Percentiles rank a stretch among this genome's conserved stretches.
Conservation (phyloP, 1,140 invertebrate genomes). For the Bombus pascuorum region DNA sequence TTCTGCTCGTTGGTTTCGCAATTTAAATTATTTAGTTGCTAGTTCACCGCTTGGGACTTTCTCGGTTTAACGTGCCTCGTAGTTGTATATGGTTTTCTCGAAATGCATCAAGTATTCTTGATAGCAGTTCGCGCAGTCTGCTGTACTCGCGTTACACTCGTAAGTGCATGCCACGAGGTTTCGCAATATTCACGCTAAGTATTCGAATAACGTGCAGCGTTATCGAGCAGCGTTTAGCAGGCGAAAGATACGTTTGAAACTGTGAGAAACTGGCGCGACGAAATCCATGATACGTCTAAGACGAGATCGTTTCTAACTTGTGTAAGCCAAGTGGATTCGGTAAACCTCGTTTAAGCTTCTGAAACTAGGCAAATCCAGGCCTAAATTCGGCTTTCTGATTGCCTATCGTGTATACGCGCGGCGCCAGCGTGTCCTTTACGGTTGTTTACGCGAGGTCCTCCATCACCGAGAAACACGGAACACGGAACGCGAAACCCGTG, state of each 20-base stretch:
- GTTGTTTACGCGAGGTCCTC: conserved; percentile 9
- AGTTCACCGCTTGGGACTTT: too few relatives aligned
- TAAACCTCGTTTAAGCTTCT: conserved; percentile 27
- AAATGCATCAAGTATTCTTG: too few relatives aligned
- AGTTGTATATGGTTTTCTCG: too few relatives aligned
- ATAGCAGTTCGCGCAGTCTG: too few relatives aligned
- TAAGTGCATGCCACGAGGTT: too few relatives aligned
- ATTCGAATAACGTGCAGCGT: background rate
- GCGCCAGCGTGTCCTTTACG: background rate
- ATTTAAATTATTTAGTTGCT: background rate
- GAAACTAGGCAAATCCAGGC: conserved; percentile 15
- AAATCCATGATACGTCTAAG: background rate
- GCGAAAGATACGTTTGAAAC: background rate
- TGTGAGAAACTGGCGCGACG: too few relatives aligned
- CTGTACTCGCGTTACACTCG: too few relatives aligned
- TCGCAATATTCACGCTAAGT: too few relatives aligned
- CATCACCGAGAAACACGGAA: background rate
- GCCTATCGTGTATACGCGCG: background rate
- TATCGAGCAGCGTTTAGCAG: background rate
- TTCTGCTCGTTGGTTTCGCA: background rate
- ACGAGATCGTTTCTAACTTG: background rate
- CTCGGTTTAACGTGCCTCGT: too few relatives aligned
- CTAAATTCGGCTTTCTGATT: conserved; percentile 9
- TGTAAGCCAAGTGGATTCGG: background rate
- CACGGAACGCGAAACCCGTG: background rate